These are phyloP conservation scores for Xenentodon cancila DNA, from an alignment of 2,797 vertebrate genomes.

Conservation along the genomic window DNA sequence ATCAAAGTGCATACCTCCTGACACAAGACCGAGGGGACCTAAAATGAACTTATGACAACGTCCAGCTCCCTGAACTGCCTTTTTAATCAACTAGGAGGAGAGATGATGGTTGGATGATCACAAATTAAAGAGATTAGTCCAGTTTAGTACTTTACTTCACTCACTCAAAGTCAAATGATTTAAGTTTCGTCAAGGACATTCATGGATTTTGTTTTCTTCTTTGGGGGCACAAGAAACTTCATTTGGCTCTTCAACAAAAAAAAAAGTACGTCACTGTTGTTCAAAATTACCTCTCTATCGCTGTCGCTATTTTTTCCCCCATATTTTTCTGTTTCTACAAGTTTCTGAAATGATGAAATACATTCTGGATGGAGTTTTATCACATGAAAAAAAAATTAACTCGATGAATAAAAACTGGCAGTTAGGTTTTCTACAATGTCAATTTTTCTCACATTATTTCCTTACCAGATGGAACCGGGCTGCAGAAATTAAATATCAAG, in stretches of 20 bases:
- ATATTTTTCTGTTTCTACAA: too few relatives aligned
- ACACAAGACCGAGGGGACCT: slow-evolving; percentile 16
- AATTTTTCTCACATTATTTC: slow-evolving; percentile 46
- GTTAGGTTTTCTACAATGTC: slow-evolving; percentile 12
- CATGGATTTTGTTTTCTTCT: slow-evolving; percentile 14
- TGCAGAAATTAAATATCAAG: slow-evolving; percentile 68
- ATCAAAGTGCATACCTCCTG: slow-evolving; percentile 3
- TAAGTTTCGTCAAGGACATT: slow-evolving; percentile 58
- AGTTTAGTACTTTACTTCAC: slow-evolving; percentile 71
- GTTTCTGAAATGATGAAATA: background rate
- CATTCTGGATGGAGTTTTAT: background rate
- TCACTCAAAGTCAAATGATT: slow-evolving; percentile 60
- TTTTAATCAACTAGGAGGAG: slow-evolving; percentile 68
- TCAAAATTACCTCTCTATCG: background rate
- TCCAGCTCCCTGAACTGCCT: slow-evolving; percentile 41
- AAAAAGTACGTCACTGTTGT: too few relatives aligned
- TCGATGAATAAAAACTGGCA: slow-evolving; percentile 1
- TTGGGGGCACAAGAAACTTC: background rate
- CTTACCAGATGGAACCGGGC: slow-evolving; percentile 55
- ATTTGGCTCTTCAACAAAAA: too few relatives aligned
- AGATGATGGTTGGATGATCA: slow-evolving; percentile 73
- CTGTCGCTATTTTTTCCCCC: background rate
- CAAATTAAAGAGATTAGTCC: slow-evolving; percentile 81
- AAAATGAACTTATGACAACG: slow-evolving; percentile 49
- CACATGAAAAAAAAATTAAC: slow-evolving; percentile 1